These are phyloP conservation scores for Rotaria sp. DNA, from an alignment of 2,888 invertebrate genomes.

Conservation along the genomic window DNA sequence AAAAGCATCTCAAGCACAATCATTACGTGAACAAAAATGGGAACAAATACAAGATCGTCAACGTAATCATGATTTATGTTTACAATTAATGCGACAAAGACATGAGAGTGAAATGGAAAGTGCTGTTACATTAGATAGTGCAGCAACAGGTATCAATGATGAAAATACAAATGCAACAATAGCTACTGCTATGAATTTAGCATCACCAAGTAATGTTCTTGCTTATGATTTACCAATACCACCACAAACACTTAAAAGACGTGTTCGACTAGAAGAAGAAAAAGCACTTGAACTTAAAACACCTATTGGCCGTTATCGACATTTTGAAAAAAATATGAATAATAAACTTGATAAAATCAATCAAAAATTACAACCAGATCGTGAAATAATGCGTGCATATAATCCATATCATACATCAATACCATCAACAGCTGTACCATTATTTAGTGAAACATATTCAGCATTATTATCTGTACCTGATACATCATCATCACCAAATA, in stretches of 20 bases:
- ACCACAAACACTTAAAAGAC: not conserved
- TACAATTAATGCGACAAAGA: not conserved
- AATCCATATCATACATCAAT: not conserved
- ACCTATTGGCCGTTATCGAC: conserved; percentile 15
- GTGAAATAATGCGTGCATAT: conserved; percentile 9
- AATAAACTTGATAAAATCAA: conserved; percentile 22
- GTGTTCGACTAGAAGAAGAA: conserved; percentile 10
- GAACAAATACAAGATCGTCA: conserved; percentile 31
- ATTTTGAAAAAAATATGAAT: conserved; percentile 2
- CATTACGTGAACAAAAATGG: conserved; percentile 28
- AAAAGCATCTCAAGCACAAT: not conserved
- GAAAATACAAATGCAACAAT: not conserved
- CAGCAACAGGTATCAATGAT: not conserved
- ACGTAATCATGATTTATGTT: conserved; percentile 29
- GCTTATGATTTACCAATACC: not conserved
- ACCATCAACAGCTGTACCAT: not conserved
- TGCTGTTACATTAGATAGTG: not conserved
- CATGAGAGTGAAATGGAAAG: conserved; percentile 31
- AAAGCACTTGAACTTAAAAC: not conserved
- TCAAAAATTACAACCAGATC: conserved; percentile 21
- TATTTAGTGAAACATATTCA: conserved; percentile 24
- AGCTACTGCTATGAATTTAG: not conserved
- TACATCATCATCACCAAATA: not conserved
- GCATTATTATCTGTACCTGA: conserved; percentile 16
- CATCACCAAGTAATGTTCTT: not conserved